Base-by-base conservation (phyloP, 2,113 vertebrate species). In the Charina bottae region DNA sequence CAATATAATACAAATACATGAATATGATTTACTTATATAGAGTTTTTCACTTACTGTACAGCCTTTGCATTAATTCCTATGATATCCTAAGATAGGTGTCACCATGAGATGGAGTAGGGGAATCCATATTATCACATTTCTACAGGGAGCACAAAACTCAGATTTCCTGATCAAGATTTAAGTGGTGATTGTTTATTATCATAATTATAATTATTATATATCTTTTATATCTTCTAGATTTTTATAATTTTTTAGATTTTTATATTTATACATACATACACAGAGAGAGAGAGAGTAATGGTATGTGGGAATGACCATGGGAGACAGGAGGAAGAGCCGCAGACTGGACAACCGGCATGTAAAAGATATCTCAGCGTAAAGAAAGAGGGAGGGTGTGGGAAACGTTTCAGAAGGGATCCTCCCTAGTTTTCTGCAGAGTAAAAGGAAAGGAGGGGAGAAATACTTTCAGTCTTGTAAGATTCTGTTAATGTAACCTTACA, bases 1-100 rank as follows among this genome's bases (percentile, higher is more conserved):
- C n/a, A 72, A 84, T 94, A 85, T 94, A 92, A 90, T 92, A 26
- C 78, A 91, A 1, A 53, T 88, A 88, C 15, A 28, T 46, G 8
- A 60, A 26, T 58, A 83, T 33, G 13, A 15, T 33, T 42, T 88
- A 88, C 28, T 26, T 21, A 53, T 46, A 17, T 8, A 88, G 37
- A 46, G 37, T 19, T 56, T 78, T 89, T 83, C n/a, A 56, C 15
- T 60, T 62, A n/a, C 7, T 53, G 1, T 59, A 24, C 11, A 54
- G 42, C 37, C 37, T 90, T 13, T 49, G 89, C 24, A 49, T 72
- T 55, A 15, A 85, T 37, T 62, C 11, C 46, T 12, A 68, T 17
- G 54, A 60, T 28, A 49, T 85, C 56, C 24, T 49, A 62, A 85
- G 12, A 17, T 23, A 84, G n/a, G 17, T 11, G 7, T 33, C 46